Percentiles rank a stretch among this genome's conserved stretches.
These are phyloP conservation scores for Cosmorhoe ocellata DNA, from an alignment of 2,888 invertebrate species.

Conservation along the genomic window DNA sequence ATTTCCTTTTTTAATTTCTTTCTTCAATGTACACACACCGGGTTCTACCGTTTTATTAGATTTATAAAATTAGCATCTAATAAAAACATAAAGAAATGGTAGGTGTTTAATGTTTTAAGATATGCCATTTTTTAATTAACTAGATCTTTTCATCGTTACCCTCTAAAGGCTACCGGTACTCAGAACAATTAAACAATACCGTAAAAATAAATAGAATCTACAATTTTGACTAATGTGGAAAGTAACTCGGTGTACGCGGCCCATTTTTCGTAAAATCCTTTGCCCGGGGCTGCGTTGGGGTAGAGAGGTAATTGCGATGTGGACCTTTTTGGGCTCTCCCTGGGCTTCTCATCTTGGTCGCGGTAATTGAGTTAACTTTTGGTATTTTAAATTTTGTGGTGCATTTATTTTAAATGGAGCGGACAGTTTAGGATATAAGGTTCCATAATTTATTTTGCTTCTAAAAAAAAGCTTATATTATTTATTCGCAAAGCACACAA, in stretches of 20 bases:
- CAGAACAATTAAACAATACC: constrained; percentile 1
- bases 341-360: constrained; percentile 30
- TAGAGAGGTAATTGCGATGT: constrained; percentile 28
- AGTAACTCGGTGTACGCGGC: constrained; percentile 7
- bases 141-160: too few species aligned
- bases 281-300: constrained; percentile 16
- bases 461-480: too few species aligned
- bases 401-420: constrained; percentile 22
- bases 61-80: too few species aligned
- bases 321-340: constrained; percentile 29
- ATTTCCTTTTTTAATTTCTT: too few species aligned
- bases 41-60: too few species aligned
- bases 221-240: constrained; percentile 17
- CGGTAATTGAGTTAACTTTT: constrained; percentile 33
- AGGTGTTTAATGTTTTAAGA: too few species aligned
- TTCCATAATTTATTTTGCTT: too few species aligned
- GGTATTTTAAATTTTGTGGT: constrained; percentile 31
- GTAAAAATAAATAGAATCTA: background rate
- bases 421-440: background rate
- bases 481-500: too few species aligned
- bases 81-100: too few species aligned
- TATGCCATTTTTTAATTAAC: too few species aligned
- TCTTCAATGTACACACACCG: too few species aligned
- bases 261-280: constrained; percentile 19
- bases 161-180: background rate